Percentiles rank a stretch among this genome's conserved stretches.
Conservation (phyloP, 2,113 vertebrate species). For the Xenopus borealis region DNA sequence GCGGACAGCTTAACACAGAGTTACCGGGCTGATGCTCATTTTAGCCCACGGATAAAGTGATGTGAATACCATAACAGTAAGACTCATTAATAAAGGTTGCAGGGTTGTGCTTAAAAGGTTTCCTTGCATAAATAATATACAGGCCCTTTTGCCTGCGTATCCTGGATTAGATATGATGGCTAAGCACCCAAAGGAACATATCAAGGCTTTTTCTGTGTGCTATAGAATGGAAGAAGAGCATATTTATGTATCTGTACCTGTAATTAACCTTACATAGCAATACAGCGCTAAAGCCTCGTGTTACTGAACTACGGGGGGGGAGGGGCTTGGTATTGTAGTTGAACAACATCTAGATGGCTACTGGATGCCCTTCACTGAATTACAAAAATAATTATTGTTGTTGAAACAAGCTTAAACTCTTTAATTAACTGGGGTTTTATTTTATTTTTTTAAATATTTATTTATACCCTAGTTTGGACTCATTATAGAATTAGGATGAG, state of each 20-base stretch:
- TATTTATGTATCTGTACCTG: background rate
- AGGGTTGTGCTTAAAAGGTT: conserved; percentile 23
- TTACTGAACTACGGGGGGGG: too few relatives aligned
- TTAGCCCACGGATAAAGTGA: conserved; percentile 15
- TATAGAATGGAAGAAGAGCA: background rate
- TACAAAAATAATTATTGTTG: too few relatives aligned
- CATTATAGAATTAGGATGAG: too few relatives aligned
- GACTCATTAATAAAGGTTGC: conserved; percentile 23
- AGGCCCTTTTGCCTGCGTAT: background rate
- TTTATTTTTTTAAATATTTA: too few relatives aligned
- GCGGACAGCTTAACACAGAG: conserved; percentile 34
- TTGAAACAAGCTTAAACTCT: too few relatives aligned
- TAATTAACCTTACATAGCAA: too few relatives aligned
- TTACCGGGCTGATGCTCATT: conserved; percentile 29
- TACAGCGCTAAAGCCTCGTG: too few relatives aligned
- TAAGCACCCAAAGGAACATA: background rate
- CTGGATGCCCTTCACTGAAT: too few relatives aligned
- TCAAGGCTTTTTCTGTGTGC: background rate
- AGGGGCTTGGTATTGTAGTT: too few relatives aligned
- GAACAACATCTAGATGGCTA: too few relatives aligned
- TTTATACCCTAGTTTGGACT: too few relatives aligned
- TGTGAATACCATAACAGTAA: conserved; percentile 12
- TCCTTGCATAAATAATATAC: conserved; percentile 36
- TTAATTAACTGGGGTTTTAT: too few relatives aligned
- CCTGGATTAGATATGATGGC: background rate